These are phyloP conservation scores for Parnassius smintheus DNA, from an alignment of 2,888 invertebrate species.

Conservation along the genomic window DNA sequence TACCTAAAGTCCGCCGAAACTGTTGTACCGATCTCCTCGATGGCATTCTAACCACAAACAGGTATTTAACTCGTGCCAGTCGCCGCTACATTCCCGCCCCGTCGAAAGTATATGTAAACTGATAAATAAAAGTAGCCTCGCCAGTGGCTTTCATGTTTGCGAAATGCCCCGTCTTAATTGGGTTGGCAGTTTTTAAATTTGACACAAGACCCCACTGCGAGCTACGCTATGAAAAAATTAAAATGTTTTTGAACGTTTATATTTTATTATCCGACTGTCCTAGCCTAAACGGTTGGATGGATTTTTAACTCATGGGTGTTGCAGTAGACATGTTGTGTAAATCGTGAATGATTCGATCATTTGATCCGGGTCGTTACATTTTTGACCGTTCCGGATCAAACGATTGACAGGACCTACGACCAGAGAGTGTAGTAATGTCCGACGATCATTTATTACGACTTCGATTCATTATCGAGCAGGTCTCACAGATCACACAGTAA, in stretches of 20 bases:
- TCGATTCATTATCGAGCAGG: too few species aligned
- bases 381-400: too few species aligned
- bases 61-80: constrained; percentile 23
- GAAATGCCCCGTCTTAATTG: constrained; percentile 38
- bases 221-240: constrained; percentile 15
- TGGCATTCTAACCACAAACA: constrained; percentile 20
- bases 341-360: too few species aligned
- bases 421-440: too few species aligned
- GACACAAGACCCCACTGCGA: constrained; percentile 14
- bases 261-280: neutral
- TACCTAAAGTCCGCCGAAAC: constrained; percentile 8
- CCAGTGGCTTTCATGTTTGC: constrained; percentile 58
- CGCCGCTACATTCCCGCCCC: constrained; percentile 34
- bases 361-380: too few species aligned
- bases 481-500: too few species aligned
- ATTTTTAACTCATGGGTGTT: too few species aligned
- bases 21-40: neutral
- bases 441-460: too few species aligned
- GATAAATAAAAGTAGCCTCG: constrained; percentile 54
- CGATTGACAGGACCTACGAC: too few species aligned
- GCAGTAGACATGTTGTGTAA: too few species aligned
- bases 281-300: too few species aligned
- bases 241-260: constrained; percentile 3
- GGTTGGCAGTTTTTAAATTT: constrained; percentile 16
- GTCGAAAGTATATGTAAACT: constrained; percentile 42